These are phyloP conservation scores for Orthonychiurus folsomi DNA, from an alignment of 2,888 invertebrate genomes.

Conservation along the genomic window DNA sequence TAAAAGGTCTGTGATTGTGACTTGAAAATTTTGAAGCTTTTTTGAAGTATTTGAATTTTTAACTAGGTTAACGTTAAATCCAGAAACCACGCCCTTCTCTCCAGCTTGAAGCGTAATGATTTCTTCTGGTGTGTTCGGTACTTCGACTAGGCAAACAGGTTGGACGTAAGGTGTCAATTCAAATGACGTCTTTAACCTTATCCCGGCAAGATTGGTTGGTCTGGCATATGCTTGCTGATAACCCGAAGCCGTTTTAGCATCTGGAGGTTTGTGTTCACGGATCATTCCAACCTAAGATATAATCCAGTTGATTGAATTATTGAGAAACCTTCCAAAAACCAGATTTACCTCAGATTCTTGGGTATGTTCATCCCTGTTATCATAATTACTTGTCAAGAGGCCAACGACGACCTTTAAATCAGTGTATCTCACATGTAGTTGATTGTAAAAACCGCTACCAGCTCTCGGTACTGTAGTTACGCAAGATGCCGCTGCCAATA, in stretches of 20 bases:
- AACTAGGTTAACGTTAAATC: neutral
- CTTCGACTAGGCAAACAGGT: neutral
- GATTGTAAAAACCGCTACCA: no score
- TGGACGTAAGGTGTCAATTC: neutral
- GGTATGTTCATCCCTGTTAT: conserved; percentile 2
- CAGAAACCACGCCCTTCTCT: neutral
- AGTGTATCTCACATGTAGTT: neutral
- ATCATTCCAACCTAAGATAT: conserved; percentile 4
- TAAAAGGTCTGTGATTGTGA: neutral
- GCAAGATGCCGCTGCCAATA: no score
- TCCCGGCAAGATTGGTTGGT: neutral
- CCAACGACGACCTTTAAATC: neutral
- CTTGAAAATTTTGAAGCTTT: neutral
- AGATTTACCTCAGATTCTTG: conserved; percentile 7
- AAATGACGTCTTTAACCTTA: neutral
- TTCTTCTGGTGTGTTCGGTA: neutral
- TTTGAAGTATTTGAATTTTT: neutral
- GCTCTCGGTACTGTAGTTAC: no score
- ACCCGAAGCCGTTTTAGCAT: neutral
- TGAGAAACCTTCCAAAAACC: no score
- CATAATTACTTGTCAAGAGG: neutral
- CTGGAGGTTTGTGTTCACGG: neutral
- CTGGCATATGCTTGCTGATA: neutral
- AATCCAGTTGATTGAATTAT: no score
- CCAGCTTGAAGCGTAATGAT: neutral